Base-by-base conservation (phyloP, 1,140 invertebrate species). In the Papilio machaon region DNA sequence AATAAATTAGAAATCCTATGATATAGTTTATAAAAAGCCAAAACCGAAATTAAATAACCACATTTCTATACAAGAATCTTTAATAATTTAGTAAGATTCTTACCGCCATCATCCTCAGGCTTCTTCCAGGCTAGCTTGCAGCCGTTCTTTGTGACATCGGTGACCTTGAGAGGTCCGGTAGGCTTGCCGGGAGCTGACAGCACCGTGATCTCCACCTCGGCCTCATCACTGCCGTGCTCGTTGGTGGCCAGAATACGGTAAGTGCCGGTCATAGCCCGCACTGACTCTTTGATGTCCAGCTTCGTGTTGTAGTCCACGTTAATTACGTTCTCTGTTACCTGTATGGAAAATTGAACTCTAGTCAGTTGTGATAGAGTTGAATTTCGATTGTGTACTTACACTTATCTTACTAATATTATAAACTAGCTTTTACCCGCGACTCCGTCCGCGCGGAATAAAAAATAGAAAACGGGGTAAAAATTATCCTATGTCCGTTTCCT, bases 61-160 rank as follows among this genome's bases (percentile, higher is more conserved):
- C 5, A 15, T 64, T 23, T 64, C 30, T 2, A 8, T 64, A n/a
- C 17, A 1, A 30, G 19, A 64, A 10, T n/a, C 54, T 5, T 54
- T n/a, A 23, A 9, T 30, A 23, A 5, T 23, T 30, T 11, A 10
- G 10, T 13, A 23, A 38, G 58, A 67, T n/a, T 90, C 92, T 83
- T 88, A 91, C 99, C 99, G 88, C 99, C 99, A 95, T 99, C 99
- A 91, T 99, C 99, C 89, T 99, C 98, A 35, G 99, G 99, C 91
- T 99, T 99, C 82, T 99, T 97, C 99, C 99, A 99, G 87, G 98
- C 97, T 2, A 99, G 95, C 87, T 99, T 99, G 90, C 98, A 98
- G 75, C 95, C 95, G 64, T 95, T 94, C 91, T 98, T 98, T n/a
- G 97, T 99, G 19, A 99, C 97, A 91, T 99, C 98, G 8, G 97